phyloP scores from a whole-genome alignment of 2,888 invertebrate genomes.

The Tachina grossa region DNA sequence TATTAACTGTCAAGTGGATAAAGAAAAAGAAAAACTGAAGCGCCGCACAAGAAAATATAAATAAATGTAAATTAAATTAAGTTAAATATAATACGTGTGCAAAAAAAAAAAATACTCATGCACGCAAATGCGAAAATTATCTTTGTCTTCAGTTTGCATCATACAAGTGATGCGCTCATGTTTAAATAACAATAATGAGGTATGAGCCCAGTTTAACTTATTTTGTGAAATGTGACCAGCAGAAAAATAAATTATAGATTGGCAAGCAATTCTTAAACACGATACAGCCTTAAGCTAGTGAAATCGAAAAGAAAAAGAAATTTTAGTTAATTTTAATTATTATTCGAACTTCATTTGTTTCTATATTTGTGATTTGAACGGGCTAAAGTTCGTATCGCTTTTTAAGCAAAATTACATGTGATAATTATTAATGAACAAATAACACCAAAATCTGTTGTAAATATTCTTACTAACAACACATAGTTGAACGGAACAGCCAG shows the following conservation, averaged over 20 bases:
- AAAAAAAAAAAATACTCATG: conserved; percentile 5
- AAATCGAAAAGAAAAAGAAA: too few relatives aligned
- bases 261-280: too few relatives aligned
- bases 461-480: too few relatives aligned
- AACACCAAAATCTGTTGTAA: too few relatives aligned
- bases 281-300: too few relatives aligned
- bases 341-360: too few relatives aligned
- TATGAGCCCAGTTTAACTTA: background rate
- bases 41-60: background rate
- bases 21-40: background rate
- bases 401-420: too few relatives aligned
- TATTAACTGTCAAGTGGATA: conserved; percentile 53
- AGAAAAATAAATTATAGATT: background rate
- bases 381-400: too few relatives aligned
- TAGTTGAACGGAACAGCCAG: too few relatives aligned
- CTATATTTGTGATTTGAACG: too few relatives aligned
- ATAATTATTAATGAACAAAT: too few relatives aligned
- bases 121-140: conserved; percentile 38
- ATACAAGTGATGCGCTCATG: conserved; percentile 2
- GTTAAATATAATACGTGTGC: conserved; percentile 22
- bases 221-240: background rate
- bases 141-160: conserved; percentile 41
- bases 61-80: conserved; percentile 40
- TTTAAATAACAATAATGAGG: background rate
- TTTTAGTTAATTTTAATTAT: too few relatives aligned